Evolutionary conservation across 64 coral and sea anemone species (phyloP), one percentile per base, ranked within the genome.

Genomic region (Stichodactyla mertensii): DNA sequence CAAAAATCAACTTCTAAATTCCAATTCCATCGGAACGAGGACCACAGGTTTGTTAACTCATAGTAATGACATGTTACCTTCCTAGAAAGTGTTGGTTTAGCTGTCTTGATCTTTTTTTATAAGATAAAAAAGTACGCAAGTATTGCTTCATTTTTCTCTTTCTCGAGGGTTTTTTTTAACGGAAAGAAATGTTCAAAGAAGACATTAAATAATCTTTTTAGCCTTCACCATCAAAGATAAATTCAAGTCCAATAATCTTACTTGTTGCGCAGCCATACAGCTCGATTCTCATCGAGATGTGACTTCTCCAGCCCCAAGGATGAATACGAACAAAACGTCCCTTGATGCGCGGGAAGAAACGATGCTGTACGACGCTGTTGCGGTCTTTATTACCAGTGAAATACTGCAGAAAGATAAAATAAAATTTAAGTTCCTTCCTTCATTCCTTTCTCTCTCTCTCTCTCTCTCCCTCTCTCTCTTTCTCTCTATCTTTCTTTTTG

Each of bases 371-470:
- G 14, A 95, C 70, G 18, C 89, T 89, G 16, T 95, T 95, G 82
- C 90, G 86, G 89, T 95, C 93, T 78, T 74, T 88, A 52, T 95
- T 95, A 10, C 86, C 94, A 55, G 51, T 57, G 52, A 95, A 92
- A 64, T 95, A 95, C 90, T 95, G 64, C 88, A 86, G 28, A 88
- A 11, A 90, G 13, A 78, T 12, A 9, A 82, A 67, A 26, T 12
- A 20, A 13, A 45, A 45, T 45, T 26, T 0, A 16, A 16, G 77
- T 80, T 16, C 0, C 57, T 66, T 70, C 52, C 4, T 20, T 84
- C 55, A 19, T 59, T 84, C 54, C 18, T 54, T 22, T 7, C 54
- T 83, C 16, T 16, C 5, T 53, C 13, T 6, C 52, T 19, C 6
- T 55, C 80, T 22, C 19, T 14, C n/a, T n/a, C n/a, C n/a, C n/a